Evolutionary conservation across 2,113 vertebrate genomes (phyloP).

Genomic region (Rynchops niger): DNA sequence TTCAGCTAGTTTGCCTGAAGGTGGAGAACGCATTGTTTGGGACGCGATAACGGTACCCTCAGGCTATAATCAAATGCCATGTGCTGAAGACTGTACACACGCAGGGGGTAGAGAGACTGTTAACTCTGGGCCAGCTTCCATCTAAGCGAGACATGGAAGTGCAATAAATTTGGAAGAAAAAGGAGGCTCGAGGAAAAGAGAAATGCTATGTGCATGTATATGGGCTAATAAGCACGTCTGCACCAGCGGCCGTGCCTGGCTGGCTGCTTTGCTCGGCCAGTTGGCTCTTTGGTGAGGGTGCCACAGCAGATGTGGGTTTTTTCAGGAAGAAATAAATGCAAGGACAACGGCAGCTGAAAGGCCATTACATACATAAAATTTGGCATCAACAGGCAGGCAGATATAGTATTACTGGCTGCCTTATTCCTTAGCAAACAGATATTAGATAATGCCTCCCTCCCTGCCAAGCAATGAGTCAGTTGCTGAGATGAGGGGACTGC

Average conservation of each 20-base stretch:
- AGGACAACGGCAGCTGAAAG: neutral
- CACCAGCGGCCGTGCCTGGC: neutral
- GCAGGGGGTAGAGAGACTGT: neutral
- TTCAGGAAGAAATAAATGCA: neutral
- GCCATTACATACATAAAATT: neutral
- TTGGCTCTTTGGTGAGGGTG: neutral
- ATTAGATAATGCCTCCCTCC: neutral
- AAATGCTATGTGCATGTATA: neutral
- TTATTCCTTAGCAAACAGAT: neutral
- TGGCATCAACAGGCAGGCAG: constrained; percentile 11
- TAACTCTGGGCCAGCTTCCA: neutral
- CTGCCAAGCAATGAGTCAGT: neutral
- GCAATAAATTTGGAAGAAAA: neutral
- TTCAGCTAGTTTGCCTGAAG: constrained; percentile 46
- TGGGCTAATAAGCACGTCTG: neutral
- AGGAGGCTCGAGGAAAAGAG: neutral
- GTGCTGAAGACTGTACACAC: neutral
- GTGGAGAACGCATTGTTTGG: constrained; percentile 12
- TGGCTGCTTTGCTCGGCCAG: neutral
- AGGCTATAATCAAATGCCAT: neutral
- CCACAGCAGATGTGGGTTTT: neutral
- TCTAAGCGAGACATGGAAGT: neutral
- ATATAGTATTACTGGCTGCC: neutral
- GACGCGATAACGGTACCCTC: neutral
- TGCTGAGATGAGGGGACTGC: neutral